Evolutionary conservation across 2,888 invertebrate genomes (phyloP), one percentile per base, ranked within the genome.

Genomic region (Cerastoderma edule): DNA sequence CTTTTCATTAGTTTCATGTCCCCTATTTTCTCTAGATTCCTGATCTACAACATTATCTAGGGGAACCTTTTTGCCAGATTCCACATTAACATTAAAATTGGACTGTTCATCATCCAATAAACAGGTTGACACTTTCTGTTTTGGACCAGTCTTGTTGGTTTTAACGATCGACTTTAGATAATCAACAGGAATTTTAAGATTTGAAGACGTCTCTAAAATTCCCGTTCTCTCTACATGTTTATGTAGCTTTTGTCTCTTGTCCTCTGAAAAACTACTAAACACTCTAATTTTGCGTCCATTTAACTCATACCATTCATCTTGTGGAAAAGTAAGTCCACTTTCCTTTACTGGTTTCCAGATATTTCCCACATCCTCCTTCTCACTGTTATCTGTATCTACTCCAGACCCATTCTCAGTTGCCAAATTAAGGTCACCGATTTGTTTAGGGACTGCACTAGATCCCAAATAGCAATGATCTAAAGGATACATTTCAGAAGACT

Each of bases 281-380:
- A 66, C 50, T 33, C 56, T 60, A 4, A 72, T 30, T 33, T 32
- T 35, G 24, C 63, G 48, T 3, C 72, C 72, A 22, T 67, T 67
- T 48, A 67, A 24, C 30, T n/a, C 16, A 10, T 35, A 53, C 53
- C 53, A 71, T 32, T 35, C 22, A 30, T 24, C 24, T 65, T 65
- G 30, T 19, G 71, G 53, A 46, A 33, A 53, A 5, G 64, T 44
- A 3, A 71, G 22, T 13, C 53, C 24, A 24, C 8, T 27, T 4
- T 54, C 27, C 2, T 28, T 44, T n/a, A 30, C n/a, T 44, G 53
- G 54, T 22, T 28, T 44, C 53, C 33, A 66, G 50, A 19, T 28
- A 65, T 19, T 8, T 19, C n/a, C 8, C 4, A 48, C 28, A 28
- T 53, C 33, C 30, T 64, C 27, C 19, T 64, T 63, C 13, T 16